phyloP scores from a whole-genome alignment of 2,113 vertebrate species.

The Mohoua ochrocephala region DNA sequence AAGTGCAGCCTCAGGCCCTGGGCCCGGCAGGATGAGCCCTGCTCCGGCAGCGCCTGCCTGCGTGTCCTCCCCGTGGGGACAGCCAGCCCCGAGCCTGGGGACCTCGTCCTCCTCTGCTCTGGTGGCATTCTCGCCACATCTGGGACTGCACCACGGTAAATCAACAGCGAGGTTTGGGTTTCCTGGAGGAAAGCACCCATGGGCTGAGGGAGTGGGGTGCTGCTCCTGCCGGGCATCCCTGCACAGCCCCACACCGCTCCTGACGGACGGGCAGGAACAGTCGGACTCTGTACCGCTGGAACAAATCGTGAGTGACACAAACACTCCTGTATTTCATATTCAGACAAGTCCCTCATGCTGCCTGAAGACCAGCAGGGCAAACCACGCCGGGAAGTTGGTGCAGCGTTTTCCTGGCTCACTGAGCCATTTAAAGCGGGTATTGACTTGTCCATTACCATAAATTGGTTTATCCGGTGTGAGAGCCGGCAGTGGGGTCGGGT shows the following conservation, averaged over 20 bases:
- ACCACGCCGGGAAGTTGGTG: not conserved
- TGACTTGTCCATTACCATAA: not conserved
- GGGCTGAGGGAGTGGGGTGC: not conserved
- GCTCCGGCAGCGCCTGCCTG: fast-evolving
- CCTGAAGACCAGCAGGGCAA: not conserved
- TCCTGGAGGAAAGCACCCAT: not conserved
- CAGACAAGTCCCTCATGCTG: not conserved
- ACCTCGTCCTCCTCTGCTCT: not conserved
- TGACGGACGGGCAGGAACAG: fast-evolving
- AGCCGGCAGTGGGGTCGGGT: not conserved
- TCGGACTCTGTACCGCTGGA: fast-evolving
- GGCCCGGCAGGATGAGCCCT: fast-evolving
- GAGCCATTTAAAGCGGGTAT: not conserved
- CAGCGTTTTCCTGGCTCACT: not conserved
- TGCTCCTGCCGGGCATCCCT: not conserved
- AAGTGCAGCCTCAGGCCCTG: fast-evolving
- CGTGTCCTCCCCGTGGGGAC: fast-evolving
- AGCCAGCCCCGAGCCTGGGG: fast-evolving
- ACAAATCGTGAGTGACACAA: no score
- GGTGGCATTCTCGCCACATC: fast-evolving
- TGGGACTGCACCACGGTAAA: fast-evolving
- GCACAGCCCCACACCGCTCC: fast-evolving
- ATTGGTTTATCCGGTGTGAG: not conserved
- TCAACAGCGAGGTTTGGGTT: not conserved
- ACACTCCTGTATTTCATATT: not conserved